Evolutionary conservation across 2,888 invertebrate genomes (phyloP), one percentile per base, ranked within the genome.

Genomic region (Melangyna quadrimaculata): DNA sequence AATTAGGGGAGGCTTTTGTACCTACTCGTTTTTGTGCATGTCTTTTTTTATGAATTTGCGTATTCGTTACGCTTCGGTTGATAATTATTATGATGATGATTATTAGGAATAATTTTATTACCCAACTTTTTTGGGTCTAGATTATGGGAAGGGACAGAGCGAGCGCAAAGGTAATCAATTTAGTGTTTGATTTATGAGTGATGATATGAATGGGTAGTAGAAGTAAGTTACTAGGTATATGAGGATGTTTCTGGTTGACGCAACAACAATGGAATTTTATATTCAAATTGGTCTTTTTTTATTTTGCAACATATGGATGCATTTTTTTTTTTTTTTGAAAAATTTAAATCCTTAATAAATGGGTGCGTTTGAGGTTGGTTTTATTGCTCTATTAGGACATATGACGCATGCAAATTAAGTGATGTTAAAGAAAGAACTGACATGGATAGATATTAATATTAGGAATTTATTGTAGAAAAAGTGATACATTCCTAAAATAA

Each of bases 141-240:
- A 12, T 63, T 43, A 22, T 19, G 43, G 57, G 74, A 51, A 63
- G 55, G 69, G 78, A n/a, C n/a, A 45, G 65, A 81, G 43, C 3
- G 40, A n/a, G 7, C 71, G 78, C 74, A 59, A 73, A 67, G 48
- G 87, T 88, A 88, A 90, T 89, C 90, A 90, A 90, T 91, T 91
- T 90, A 81, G 78, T 80, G 88, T 89, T 88, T 90, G 90, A 91
- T 91, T 91, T 90, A 91, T 91, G 91, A 90, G 90, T 89, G 89
- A 90, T 90, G 91, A 91, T 91, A 88, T 87, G 89, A 88, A 89
- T 88, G 90, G 91, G 90, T 91, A 90, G 88, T n/a, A 19, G 2
- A 3, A n/a, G 7, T 29, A 32, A 9, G 51, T 14, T 51, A n/a
- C n/a, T n/a, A 27, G 51, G 14, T 27, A 14, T 14, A 9, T 51